Base-by-base conservation (phyloP, 2,888 invertebrate genomes). In the Brachylomia viminalis region DNA sequence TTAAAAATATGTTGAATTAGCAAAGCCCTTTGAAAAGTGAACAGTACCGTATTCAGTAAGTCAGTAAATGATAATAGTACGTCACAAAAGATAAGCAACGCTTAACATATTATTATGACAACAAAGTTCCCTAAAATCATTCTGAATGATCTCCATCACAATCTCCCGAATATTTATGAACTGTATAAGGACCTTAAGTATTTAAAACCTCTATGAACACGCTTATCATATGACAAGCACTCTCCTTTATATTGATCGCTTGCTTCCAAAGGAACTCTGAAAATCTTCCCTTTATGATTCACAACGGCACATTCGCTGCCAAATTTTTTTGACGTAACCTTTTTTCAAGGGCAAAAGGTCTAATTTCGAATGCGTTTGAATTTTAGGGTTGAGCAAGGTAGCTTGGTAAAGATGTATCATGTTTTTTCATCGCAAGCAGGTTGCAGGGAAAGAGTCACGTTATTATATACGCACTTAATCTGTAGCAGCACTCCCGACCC, bases 171-270 rank as follows among this genome's bases (percentile, higher is more conserved):
- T 79, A 68, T 82, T 85, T 82, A 86, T 74, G 67, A 70, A 85
- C 77, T 79, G 70, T 82, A 58, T 82, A 77, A 75, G 52, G 76
- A 45, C 47, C 72, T 68, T 70, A 84, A 86, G 80, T 84, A 87
- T 88, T 87, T 86, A 81, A 86, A 87, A 86, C 76, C 80, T 84
- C 78, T 77, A 80, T 83, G 84, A 79, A 80, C 77, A 71, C 64
- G 83, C 87, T 91, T 89, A 89, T 90, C 88, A 79, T 90, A 86
- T 89, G 89, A 90, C 90, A 90, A 90, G 87, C 90, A 89, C 89
- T 86, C 90, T 84, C 87, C 80, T 80, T 85, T 80, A 85, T 92
- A 93, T 92, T 89, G 94, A 93, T 92, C 91, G 91, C 85, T 88
- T 86, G 82, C 90, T 87, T 86, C 87, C 87, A 90, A 92, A 91